Percentiles rank a stretch among this genome's conserved stretches.
phyloP scores from a whole-genome alignment of 2,113 vertebrate genomes.

The Pao palembangensis region DNA sequence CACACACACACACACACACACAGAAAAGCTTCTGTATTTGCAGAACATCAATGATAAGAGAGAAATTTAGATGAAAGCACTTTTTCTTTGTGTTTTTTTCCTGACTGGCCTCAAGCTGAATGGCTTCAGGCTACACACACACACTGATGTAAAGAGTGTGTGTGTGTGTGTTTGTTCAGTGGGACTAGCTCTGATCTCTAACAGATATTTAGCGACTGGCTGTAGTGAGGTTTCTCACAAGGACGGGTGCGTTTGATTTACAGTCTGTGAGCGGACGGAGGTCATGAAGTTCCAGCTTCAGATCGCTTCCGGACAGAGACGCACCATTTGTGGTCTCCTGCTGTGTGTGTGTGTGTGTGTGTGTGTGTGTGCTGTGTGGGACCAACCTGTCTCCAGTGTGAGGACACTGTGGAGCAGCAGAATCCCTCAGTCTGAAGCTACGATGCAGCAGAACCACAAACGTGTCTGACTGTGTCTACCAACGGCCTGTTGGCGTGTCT shows the following conservation, averaged over 20 bases:
- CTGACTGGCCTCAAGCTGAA: constrained; percentile 50
- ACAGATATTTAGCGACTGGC: constrained; percentile 23
- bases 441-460: too few relatives aligned
- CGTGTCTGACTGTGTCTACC: too few relatives aligned
- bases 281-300: constrained; percentile 34
- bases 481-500: too few relatives aligned
- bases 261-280: constrained; percentile 36
- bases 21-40: constrained; percentile 47
- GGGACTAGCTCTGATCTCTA: constrained; percentile 42
- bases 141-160: constrained; percentile 4
- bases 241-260: constrained; percentile 56
- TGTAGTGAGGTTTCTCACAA: constrained; percentile 49
- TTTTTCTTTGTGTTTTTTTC: constrained; percentile 42
- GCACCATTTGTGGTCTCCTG: background rate
- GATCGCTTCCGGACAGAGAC: constrained; percentile 6
- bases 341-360: constrained; percentile 5
- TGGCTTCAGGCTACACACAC: constrained; percentile 44
- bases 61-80: constrained; percentile 68
- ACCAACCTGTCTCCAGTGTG: too few relatives aligned
- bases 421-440: too few relatives aligned
- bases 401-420: too few relatives aligned
- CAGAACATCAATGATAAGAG: constrained; percentile 53
- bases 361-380: background rate
- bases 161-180: background rate
- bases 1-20: constrained; percentile 28